Base-by-base conservation (phyloP, 2,797 vertebrate genomes). In the Strix occidentalis region DNA sequence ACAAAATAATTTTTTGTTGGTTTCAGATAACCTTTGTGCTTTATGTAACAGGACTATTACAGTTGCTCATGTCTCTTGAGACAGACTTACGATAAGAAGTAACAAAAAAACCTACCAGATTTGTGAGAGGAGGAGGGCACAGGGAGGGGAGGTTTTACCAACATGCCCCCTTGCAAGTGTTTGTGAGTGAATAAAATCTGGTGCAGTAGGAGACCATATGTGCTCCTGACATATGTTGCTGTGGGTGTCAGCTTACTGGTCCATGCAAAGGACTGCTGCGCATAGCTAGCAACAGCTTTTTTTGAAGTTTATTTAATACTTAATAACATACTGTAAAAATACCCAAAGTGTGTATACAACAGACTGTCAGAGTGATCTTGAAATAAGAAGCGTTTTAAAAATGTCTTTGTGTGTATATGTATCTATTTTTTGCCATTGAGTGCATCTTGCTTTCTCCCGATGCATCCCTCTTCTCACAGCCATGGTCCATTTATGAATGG, bases 141-240 rank as follows among this genome's bases (percentile, higher is more conserved):
- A 11, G 50, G 35, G 57, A 84, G 65, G 45, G 48, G 57, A 87
- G 45, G 23, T 35, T 91, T 85, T 61, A 71, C 76, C 50, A 87
- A 28, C 21, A 15, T n/a, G n/a, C 15, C 37, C 50, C 57, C 21
- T 82, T 88, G 37, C 56, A 90, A 93, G 75, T 57, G 68, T 51
- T 80, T 70, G 77, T 51, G 77, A 82, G 68, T n/a, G 90, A 83
- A 69, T 69, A 61, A 94, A 97, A 88, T 80, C 65, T 84, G 89
- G 39, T 78, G 50, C 46, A 65, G 39, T 63, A 51, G 39, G 35
- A 86, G 61, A 87, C 64, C 89, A 69, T 75, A 68, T 91, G 93
- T 91, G 86, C 65, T 91, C 87, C 61, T 85, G 81, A 65, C 57
- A 51, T 75, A 17, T 9, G 24, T 4, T 43, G 53, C 48, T 74